Conservation (phyloP, 1,140 invertebrate genomes). For the Cydia pomonella region DNA sequence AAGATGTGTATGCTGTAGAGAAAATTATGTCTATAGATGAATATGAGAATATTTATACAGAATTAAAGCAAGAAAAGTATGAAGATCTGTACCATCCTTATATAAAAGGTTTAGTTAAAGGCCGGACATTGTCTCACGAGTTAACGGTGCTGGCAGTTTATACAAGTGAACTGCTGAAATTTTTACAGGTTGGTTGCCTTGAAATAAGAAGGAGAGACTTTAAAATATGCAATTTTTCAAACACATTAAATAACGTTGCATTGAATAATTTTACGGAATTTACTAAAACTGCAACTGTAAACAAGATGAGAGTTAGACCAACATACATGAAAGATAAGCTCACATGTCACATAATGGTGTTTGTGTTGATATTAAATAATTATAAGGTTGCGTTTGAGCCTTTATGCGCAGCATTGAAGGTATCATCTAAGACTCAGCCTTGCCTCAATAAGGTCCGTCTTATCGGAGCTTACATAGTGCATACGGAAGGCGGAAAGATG, state of each 20-base stretch:
- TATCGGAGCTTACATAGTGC: conserved; percentile 55
- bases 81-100: conserved; percentile 47
- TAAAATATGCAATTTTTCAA: conserved; percentile 50
- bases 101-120: conserved; percentile 46
- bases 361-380: conserved; percentile 63
- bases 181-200: conserved; percentile 48
- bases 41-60: conserved; percentile 56
- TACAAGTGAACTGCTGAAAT: conserved; percentile 55
- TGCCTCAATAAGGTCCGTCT: conserved; percentile 52
- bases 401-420: conserved; percentile 54
- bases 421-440: conserved; percentile 49
- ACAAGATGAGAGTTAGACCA: background rate
- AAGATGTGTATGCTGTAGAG: conserved; percentile 58
- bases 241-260: conserved; percentile 57
- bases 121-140: conserved; percentile 50
- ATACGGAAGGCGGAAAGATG: conserved; percentile 47
- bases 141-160: conserved; percentile 57
- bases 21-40: conserved; percentile 61
- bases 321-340: conserved; percentile 51
- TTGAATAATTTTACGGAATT: conserved; percentile 54
- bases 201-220: conserved; percentile 61
- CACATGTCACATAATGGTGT: conserved; percentile 63
- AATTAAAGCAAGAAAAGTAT: conserved; percentile 59
- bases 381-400: conserved; percentile 57
- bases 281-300: background rate